Percentiles rank a stretch among this genome's conserved stretches.
Conservation (phyloP, 2,113 vertebrate species). For the Lonchura striata region DNA sequence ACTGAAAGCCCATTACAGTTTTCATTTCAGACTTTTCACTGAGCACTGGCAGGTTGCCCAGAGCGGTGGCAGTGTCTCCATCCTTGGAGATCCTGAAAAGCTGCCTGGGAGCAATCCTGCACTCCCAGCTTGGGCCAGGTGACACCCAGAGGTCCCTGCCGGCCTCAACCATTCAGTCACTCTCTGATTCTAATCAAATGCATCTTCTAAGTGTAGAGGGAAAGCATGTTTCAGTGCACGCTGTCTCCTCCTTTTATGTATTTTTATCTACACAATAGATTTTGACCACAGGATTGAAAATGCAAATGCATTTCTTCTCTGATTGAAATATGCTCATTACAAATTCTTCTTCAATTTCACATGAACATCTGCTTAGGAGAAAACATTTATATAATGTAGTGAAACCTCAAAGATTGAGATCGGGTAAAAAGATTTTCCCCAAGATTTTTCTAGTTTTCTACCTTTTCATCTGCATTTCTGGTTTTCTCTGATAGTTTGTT, state of each 20-base stretch:
- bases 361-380: background rate
- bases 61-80: background rate
- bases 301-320: background rate
- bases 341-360: background rate
- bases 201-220: background rate
- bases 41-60: background rate
- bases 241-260: background rate
- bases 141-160: background rate
- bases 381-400: background rate
- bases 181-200: background rate
- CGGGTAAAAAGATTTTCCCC: background rate
- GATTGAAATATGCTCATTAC: background rate
- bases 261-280: background rate
- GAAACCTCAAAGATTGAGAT: background rate
- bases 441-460: background rate
- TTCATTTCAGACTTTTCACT: background rate
- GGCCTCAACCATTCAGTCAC: background rate
- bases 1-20: background rate
- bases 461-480: background rate
- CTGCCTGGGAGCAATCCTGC: accelerated
- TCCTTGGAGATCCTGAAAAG: background rate
- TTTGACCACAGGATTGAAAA: background rate
- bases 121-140: background rate
- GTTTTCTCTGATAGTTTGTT: background rate
- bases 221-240: background rate